Conservation (phyloP, 2,113 vertebrate species). For the Megaleporinus macrocephalus region DNA sequence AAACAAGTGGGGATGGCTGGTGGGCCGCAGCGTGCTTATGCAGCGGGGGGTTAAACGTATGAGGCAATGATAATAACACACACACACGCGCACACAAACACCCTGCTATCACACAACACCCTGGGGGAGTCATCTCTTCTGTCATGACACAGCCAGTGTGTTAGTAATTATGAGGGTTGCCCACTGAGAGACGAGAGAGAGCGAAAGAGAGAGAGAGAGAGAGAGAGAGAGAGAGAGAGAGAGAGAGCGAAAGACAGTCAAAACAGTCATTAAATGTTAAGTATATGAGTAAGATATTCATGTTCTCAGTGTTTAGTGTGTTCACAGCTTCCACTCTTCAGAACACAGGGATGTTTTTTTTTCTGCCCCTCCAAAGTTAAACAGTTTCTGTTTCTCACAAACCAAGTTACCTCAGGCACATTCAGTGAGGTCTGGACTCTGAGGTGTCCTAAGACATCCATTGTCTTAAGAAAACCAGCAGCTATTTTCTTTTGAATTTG, state of each 20-base stretch:
- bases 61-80: neutral
- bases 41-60: neutral
- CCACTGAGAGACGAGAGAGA: neutral
- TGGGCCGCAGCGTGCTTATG: neutral
- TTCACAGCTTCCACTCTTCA: too few relatives aligned
- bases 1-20: neutral
- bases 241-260: neutral
- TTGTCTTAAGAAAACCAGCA: too few relatives aligned
- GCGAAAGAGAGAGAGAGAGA: neutral
- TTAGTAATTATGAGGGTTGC: neutral
- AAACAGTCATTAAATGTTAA: too few relatives aligned
- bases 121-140: constrained; percentile 1
- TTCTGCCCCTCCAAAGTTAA: too few relatives aligned
- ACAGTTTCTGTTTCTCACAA: too few relatives aligned
- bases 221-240: neutral
- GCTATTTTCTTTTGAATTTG: too few relatives aligned
- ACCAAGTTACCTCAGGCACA: too few relatives aligned
- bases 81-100: neutral
- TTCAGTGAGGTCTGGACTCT: too few relatives aligned
- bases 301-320: too few relatives aligned
- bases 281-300: too few relatives aligned
- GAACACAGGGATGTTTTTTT: too few relatives aligned
- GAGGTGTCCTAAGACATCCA: too few relatives aligned
- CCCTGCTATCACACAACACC: neutral
- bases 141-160: neutral